Conservation (phyloP, 2,797 vertebrate genomes). For the Toxotes lorentzi region DNA sequence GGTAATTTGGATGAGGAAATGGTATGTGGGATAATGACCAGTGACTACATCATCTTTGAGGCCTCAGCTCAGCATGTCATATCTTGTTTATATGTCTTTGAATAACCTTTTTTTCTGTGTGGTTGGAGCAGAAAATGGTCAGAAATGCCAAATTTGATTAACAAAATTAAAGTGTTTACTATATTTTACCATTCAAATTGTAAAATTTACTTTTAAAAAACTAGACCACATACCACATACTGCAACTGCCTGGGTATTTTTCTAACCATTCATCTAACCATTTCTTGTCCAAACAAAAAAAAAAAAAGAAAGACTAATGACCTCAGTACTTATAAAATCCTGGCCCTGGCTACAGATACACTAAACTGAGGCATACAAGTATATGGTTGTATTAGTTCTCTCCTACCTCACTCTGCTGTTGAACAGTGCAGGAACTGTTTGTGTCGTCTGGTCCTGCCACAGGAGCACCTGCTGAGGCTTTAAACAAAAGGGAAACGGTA, state of each 20-base stretch:
- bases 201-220: too few relatives aligned
- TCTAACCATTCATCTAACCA: neutral
- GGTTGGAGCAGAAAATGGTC: neutral
- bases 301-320: neutral
- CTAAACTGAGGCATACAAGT: neutral
- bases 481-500: conserved; percentile 27
- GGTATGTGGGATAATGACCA: neutral
- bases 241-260: neutral
- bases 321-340: neutral
- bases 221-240: too few relatives aligned
- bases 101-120: neutral
- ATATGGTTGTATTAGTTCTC: neutral
- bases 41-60: neutral
- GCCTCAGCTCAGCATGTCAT: neutral
- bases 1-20: neutral
- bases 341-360: neutral
- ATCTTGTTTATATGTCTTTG: neutral
- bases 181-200: neutral
- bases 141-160: neutral
- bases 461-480: conserved; percentile 36
- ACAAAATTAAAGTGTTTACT: neutral
- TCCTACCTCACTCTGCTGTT: conserved; percentile 70
- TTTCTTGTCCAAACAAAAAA: neutral
- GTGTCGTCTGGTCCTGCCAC: conserved; percentile 24
- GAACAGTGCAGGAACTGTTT: conserved; percentile 52